Evolutionary conservation across 1,140 invertebrate genomes (phyloP), one percentile per base, ranked within the genome.

Genomic region (Drosophila miranda): DNA sequence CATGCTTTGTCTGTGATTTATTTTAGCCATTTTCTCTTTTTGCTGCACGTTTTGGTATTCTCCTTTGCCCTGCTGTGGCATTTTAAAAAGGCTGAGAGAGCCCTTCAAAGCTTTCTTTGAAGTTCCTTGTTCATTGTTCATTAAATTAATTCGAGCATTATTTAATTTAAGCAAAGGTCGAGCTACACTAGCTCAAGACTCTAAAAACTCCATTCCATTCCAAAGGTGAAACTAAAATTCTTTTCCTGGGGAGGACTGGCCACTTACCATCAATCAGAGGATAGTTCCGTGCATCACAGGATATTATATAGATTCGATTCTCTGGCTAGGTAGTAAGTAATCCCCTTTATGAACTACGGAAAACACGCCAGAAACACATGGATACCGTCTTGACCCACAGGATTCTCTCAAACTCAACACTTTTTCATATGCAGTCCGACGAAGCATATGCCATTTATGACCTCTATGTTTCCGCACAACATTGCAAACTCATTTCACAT

Each of bases 1-100:
- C 71, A 75, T 81, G 48, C 50, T 30, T 45, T 58, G 38, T 52
- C 57, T 50, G 51, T 79, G 64, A 78, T 75, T 83, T 83, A 83
- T 67, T 68, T 51, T 11, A 38, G 16, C 16, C 50, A 43, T 43
- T 60, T 51, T 54, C 7, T n/a, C 52, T 30, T 21, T 30, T 55
- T 49, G 8, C 30, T 48, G 23, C 26, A n/a, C 9, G 28, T 49
- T 48, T 30, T 52, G 34, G 34, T 14, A 26, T 34, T 14, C 14
- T 0, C 11, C 2, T 34, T 16, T 51, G n/a, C n/a, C 4, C 34
- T 38, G 34, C 3, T 38, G 11, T 38, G 11, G 34, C 34, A 38
- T 38, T 38, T 13, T 51, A 30, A 51, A 34, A 51, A n/a, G 16
- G 53, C 26, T 55, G 2, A 8, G 28, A 38, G 16, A 59, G 28